A percentile compares a stretch with the other conserved stretches of the same genome.
phyloP scores from a whole-genome alignment of 2,797 vertebrate species.

The Sebastes dallii region DNA sequence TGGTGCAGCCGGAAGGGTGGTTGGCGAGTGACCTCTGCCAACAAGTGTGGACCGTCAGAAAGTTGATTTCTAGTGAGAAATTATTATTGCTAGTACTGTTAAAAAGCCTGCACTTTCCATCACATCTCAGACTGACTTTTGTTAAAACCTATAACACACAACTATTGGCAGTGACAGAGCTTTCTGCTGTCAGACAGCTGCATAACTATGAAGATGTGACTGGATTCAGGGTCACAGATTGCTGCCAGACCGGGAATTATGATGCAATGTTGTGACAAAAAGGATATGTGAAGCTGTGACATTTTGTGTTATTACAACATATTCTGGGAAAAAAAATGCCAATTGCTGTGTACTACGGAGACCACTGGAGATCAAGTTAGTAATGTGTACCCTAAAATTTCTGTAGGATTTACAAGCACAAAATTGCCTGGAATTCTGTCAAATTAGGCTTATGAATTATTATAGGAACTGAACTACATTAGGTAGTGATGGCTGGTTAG shows the following conservation, averaged over 20 bases:
- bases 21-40: constrained; percentile 74
- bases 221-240: not conserved
- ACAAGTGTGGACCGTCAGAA: constrained; percentile 52
- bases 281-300: not conserved
- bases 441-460: not conserved
- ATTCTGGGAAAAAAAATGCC: too few species aligned
- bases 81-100: not conserved
- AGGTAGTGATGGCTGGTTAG: not conserved
- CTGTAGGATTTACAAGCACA: not conserved
- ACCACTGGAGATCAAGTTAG: too few species aligned
- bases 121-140: not conserved
- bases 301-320: not conserved
- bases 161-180: not conserved
- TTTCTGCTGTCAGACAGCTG: not conserved
- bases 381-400: not conserved
- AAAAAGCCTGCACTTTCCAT: not conserved
- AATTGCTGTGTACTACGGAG: too few species aligned
- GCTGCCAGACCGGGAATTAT: not conserved
- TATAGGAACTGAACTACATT: not conserved
- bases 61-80: constrained; percentile 39
- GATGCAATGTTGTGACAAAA: not conserved
- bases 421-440: not conserved
- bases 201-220: not conserved
- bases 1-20: constrained; percentile 36
- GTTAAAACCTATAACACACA: not conserved